Evolutionary conservation across 2,888 invertebrate species (phyloP), one percentile per base, ranked within the genome.

Genomic region (Iphiclides podalirius): DNA sequence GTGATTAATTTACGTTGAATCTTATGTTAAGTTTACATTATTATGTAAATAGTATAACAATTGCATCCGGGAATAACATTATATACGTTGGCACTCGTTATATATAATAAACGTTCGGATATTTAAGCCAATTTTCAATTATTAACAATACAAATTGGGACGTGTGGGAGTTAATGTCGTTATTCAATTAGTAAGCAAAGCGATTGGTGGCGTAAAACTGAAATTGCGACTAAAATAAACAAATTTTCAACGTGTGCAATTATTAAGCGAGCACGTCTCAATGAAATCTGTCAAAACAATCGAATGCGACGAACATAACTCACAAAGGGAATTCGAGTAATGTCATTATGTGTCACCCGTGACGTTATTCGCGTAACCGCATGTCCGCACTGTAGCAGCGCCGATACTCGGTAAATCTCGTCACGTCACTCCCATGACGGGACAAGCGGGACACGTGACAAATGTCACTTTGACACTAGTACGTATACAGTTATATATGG

Each of bases 401-500:
- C 47, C 57, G 52, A 58, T 53, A 57, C 54, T 64, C 66, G 64
- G 58, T 56, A 55, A 55, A 55, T 65, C 62, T 63, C 57, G 59
- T 57, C 54, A 60, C 52, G 62, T 64, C 66, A 63, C 52, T 41
- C 47, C 43, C 44, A 50, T 55, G 47, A 53, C 53, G 23, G 41
- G 51, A 53, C 52, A 63, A 12, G 35, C 20, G 26, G 35, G 59
- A 63, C 63, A 60, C 53, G 53, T 54, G 59, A 56, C 47, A 56
- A 55, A 61, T 57, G 70, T 71, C 69, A 68, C 54, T 58, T 55
- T 61, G 63, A 66, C 64, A 64, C 56, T 47, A 60, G 56, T 52
- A 49, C 50, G 53, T 61, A 60, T 58, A 63, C 55, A 60, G 63
- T 62, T 66, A 61, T 20, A 52, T 51, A 46, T 50, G 42, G 45